phyloP scores from a whole-genome alignment of 2,797 vertebrate species.

The Pseudotriccus pelzelni region DNA sequence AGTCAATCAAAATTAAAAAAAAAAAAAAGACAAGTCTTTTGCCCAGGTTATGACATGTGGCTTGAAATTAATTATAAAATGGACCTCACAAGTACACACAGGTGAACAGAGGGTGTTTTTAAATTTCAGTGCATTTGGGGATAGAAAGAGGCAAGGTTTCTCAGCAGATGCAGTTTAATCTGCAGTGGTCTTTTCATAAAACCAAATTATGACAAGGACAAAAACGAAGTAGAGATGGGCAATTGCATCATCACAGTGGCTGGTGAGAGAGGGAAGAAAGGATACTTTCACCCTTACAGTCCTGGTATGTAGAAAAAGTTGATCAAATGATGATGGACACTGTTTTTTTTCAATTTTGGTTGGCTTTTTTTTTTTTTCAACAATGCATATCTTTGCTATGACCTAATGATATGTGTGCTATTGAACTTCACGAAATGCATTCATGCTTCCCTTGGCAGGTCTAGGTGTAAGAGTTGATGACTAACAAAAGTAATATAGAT shows the following conservation, averaged over 20 bases:
- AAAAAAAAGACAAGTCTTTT: neutral
- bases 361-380: neutral
- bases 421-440: constrained; percentile 9
- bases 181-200: neutral
- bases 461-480: constrained; percentile 20
- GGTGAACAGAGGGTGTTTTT: neutral
- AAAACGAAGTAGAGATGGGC: neutral
- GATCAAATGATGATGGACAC: neutral
- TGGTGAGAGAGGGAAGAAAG: neutral
- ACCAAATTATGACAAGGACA: neutral
- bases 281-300: neutral
- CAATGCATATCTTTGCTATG: neutral
- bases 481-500: constrained; percentile 59
- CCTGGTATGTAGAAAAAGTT: neutral
- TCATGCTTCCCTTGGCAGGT: constrained; percentile 22
- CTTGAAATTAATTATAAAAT: constrained; percentile 3
- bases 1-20: neutral
- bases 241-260: neutral
- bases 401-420: neutral
- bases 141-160: neutral
- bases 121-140: neutral
- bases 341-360: neutral
- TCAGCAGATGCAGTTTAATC: neutral
- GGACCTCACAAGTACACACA: neutral
- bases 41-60: neutral